A percentile compares a stretch with the other conserved stretches of the same genome.
Conservation (phyloP, 2,888 invertebrate genomes). For the Cylindroiulus punctatus region DNA sequence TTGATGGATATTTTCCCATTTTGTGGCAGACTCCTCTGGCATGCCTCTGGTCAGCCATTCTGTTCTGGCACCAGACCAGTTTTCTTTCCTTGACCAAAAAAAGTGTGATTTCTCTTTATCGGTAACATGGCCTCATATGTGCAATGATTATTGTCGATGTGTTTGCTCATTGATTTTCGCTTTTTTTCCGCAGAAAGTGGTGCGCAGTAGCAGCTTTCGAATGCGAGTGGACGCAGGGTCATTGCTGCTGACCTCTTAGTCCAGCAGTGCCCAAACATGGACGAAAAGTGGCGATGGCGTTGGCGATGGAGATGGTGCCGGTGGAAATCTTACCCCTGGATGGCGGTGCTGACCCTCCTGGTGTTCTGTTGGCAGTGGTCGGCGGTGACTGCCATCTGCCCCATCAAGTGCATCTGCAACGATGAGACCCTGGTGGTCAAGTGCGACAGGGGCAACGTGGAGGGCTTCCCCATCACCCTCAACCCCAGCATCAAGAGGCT, state of each 20-base stretch:
- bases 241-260: constrained; percentile 41
- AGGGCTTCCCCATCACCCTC: constrained; percentile 87
- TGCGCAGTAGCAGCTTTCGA: background rate
- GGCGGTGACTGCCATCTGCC: constrained; percentile 74
- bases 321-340: background rate
- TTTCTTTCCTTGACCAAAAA: background rate
- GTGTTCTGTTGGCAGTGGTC: constrained; percentile 22
- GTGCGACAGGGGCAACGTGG: constrained; percentile 79
- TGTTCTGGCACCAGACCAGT: background rate
- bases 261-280: background rate
- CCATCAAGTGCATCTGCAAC: constrained; percentile 82
- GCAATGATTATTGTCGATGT: background rate
- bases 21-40: background rate
- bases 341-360: constrained; percentile 16
- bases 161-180: background rate
- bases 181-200: constrained; percentile 4
- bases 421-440: constrained; percentile 81
- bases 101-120: background rate
- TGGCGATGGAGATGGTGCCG: constrained; percentile 42
- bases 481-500: constrained; percentile 76
- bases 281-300: constrained; percentile 45
- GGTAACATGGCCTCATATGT: background rate
- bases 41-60: background rate
- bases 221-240: background rate
- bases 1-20: background rate